Percentiles rank a stretch among this genome's conserved stretches.
phyloP scores from a whole-genome alignment of 1,140 invertebrate genomes.

The Vollenhovia emeryi region DNA sequence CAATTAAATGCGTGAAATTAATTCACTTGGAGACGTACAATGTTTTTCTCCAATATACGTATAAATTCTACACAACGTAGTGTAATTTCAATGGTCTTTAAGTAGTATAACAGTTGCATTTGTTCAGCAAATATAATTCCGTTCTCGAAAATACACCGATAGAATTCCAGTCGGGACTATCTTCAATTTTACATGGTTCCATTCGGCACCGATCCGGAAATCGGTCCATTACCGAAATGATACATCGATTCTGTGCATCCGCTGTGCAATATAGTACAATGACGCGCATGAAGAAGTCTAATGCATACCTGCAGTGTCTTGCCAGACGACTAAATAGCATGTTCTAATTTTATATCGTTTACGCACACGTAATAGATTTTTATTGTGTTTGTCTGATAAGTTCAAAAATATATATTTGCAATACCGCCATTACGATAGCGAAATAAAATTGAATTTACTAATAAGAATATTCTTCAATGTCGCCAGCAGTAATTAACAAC shows the following conservation, averaged over 20 bases:
- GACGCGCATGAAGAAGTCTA: constrained; percentile 27
- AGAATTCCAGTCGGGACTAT: neutral
- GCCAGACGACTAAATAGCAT: constrained; percentile 11
- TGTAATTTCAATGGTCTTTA: neutral
- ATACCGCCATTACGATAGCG: neutral
- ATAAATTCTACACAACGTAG: neutral
- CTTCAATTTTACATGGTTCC: constrained; percentile 16
- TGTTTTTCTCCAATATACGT: neutral
- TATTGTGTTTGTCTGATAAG: neutral
- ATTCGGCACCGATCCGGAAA: neutral
- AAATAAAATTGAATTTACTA: constrained; percentile 20
- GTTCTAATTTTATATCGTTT: constrained; percentile 30
- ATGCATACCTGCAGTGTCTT: neutral
- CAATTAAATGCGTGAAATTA: neutral
- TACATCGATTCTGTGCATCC: neutral
- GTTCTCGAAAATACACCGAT: neutral
- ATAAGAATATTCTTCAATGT: too few species aligned
- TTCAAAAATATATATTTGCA: constrained; percentile 19
- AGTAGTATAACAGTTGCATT: neutral
- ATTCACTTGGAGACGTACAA: neutral
- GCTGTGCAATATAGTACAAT: neutral
- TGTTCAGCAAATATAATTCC: neutral
- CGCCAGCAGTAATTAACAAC: too few species aligned
- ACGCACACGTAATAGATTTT: too few species aligned
- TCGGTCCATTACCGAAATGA: constrained; percentile 38